Base-by-base conservation (phyloP, 2,113 vertebrate genomes). In the Galeopterus variegatus region DNA sequence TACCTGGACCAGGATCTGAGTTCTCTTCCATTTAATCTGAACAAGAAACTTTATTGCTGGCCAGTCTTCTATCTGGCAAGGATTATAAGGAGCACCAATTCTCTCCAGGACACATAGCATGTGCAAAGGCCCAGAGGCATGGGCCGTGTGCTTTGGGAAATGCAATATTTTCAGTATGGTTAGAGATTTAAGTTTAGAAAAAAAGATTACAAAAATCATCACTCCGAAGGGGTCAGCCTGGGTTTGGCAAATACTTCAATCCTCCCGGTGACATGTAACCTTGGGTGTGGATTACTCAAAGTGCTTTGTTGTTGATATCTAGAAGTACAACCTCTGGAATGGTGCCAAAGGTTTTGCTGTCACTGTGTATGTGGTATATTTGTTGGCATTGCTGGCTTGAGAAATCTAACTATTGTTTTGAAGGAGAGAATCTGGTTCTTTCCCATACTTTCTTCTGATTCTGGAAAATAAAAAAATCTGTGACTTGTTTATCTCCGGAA, bases 401-500 rank as follows among this genome's bases (percentile, higher is more conserved):
- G n/a, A 93, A 80, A 58, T n/a, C 0, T n/a, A 54, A 26, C 9
- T 12, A 14, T 79, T 54, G n/a, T 77, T 90, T n/a, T 92, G 33
- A 83, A 84, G 21, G 28, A 19, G 54, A 67, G 28, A 65, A 33
- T 84, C 50, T 82, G n/a, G 8, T 89, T 83, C 23, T 36, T 89
- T 65, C 54, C 5, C 26, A 18, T 85, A 41, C 26, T 72, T 11
- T 67, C 54, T 62, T 36, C 3, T n/a, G 23, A 7, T 81, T 69
- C 28, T 79, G 14, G n/a, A 17, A 83, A 82, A 48, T 33, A 69
- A 93, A 60, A 87, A 24, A 86, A 33, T 76, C 36, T 60, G n/a
- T 87, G 72, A 45, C 33, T 24, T 62, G 19, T 92, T 95, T 83
- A 19, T 94, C 79, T 88, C 41, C 26, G 24, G 21, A 94, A 93